Evolutionary conservation across 1,140 invertebrate species (phyloP).

Genomic region (Neoseiulus cucumeris): DNA sequence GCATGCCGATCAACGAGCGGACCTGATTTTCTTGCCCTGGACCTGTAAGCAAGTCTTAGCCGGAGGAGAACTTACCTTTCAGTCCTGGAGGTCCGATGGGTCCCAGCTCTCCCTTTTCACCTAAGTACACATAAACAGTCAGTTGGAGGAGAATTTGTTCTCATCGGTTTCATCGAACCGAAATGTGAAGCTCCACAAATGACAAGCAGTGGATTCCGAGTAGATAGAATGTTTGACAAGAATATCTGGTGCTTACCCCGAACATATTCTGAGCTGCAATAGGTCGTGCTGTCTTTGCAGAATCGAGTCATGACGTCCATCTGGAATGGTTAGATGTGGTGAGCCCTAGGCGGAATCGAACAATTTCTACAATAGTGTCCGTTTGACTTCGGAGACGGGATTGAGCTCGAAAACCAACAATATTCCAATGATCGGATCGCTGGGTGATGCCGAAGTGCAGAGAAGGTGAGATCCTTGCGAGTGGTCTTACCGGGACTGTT

Average conservation of each 20-base stretch:
- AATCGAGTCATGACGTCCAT: slow-evolving; percentile 7
- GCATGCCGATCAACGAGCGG: not conserved
- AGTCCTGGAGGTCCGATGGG: not conserved
- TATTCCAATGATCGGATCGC: not conserved
- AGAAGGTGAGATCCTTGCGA: not conserved
- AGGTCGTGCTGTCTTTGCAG: not conserved
- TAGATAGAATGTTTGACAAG: not conserved
- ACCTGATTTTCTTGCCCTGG: not conserved
- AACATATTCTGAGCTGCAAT: not conserved
- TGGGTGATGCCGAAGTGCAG: no score
- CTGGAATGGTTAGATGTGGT: not conserved
- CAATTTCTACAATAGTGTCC: not conserved
- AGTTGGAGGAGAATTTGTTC: not conserved
- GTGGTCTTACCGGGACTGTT: not conserved
- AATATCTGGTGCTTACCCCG: not conserved
- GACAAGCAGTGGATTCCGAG: not conserved
- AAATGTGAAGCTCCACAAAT: not conserved
- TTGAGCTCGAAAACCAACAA: not conserved
- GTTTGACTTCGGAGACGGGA: not conserved
- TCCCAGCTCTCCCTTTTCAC: not conserved
- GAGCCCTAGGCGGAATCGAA: not conserved
- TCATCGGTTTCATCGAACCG: not conserved
- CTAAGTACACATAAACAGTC: not conserved
- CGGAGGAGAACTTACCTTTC: not conserved
- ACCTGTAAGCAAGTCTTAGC: not conserved